Conservation (phyloP, 2,113 vertebrate genomes). For the Spizaetus ornatus region DNA sequence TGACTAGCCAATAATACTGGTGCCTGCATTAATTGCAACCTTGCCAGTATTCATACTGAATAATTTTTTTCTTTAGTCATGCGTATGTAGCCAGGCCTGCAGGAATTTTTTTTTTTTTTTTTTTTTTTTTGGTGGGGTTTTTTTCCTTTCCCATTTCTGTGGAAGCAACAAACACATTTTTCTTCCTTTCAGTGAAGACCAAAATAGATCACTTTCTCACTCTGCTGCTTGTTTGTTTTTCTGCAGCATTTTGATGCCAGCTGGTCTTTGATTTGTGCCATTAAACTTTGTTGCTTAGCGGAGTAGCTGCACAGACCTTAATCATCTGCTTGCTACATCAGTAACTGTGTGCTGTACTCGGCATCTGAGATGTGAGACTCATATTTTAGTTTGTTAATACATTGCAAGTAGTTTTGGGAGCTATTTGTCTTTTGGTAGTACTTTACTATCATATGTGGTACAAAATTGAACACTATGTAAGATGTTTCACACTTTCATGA, state of each 20-base stretch:
- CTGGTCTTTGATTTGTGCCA: constrained; percentile 14
- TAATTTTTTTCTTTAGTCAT: background rate
- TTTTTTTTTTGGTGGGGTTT: no score
- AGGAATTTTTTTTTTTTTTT: background rate
- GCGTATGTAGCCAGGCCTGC: background rate
- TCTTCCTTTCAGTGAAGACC: background rate
- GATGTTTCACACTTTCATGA: background rate
- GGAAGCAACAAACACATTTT: background rate
- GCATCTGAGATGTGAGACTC: background rate
- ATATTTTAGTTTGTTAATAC: background rate
- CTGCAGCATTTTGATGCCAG: constrained; percentile 1
- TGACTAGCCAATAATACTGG: background rate
- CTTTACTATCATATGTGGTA: background rate
- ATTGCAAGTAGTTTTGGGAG: background rate
- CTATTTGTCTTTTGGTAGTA: background rate
- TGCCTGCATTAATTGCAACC: background rate
- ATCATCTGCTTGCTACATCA: background rate
- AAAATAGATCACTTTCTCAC: background rate
- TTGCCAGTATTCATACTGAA: background rate
- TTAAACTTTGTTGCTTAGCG: constrained; percentile 5
- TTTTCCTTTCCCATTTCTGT: background rate
- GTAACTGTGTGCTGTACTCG: background rate
- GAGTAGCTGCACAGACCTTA: background rate
- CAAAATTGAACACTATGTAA: background rate
- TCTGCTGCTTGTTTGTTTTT: constrained; percentile 8